Percentiles rank a stretch among this genome's conserved stretches.
Evolutionary conservation across 2,888 invertebrate species (phyloP).

Genomic region (Scaeva pyrastri): DNA sequence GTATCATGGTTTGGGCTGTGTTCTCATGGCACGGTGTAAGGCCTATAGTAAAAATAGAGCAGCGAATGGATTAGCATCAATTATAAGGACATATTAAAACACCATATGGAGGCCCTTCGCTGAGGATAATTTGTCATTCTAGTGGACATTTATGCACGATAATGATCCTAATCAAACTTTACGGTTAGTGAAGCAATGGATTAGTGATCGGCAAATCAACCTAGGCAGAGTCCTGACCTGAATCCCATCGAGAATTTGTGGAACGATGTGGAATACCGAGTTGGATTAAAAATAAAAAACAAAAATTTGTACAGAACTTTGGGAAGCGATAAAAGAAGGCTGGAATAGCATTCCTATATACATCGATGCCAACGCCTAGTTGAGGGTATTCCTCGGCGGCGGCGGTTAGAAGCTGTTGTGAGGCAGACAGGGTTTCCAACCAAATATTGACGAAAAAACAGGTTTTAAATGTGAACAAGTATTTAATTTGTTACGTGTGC

Average conservation of each 20-base stretch:
- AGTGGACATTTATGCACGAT: not conserved
- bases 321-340: not conserved
- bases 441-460: too few species aligned
- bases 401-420: not conserved
- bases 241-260: not conserved
- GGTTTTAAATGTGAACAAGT: too few species aligned
- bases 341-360: slow-evolving; percentile 4
- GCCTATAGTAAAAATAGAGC: not conserved
- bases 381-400: not conserved
- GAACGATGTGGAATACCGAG: not conserved
- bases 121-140: not conserved
- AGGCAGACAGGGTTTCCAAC: not conserved
- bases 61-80: too few species aligned
- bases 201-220: not conserved
- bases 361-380: not conserved
- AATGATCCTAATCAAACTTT: not conserved
- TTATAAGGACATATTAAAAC: too few species aligned
- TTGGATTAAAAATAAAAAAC: not conserved
- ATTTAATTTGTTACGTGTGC: too few species aligned
- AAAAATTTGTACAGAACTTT: not conserved
- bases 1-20: not conserved
- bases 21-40: not conserved
- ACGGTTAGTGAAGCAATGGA: not conserved
- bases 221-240: not conserved
- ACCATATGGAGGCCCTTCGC: too few species aligned